Evolutionary conservation across 2,888 invertebrate genomes (phyloP).

Genomic region (Caenorhabditis sinica): DNA sequence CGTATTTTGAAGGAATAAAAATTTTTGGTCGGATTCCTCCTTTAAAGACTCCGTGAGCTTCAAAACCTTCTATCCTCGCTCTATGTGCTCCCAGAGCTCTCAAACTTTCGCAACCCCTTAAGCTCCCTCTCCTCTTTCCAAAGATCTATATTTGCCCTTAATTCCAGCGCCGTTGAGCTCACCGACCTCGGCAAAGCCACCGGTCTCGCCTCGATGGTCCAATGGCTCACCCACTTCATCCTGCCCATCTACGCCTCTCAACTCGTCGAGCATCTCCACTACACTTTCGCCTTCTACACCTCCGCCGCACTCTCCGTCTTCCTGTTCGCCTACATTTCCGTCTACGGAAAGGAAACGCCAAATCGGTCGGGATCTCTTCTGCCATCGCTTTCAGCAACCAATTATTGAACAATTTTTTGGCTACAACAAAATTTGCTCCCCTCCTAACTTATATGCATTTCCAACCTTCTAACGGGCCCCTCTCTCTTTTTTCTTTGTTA

Average conservation of each 20-base stretch:
- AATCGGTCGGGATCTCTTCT: conserved; percentile 79
- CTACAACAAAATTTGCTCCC: conserved; percentile 4
- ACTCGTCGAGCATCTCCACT: conserved; percentile 80
- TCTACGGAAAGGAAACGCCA: conserved; percentile 80
- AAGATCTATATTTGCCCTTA: neutral
- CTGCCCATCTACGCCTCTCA: conserved; percentile 83
- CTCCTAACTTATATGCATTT: conserved; percentile 35
- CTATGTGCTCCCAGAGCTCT: neutral
- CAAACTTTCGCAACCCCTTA: neutral
- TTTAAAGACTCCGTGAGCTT: too few relatives aligned
- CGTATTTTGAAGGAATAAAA: too few relatives aligned
- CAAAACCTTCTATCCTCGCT: too few relatives aligned
- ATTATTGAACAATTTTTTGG: conserved; percentile 51
- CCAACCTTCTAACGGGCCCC: conserved; percentile 48
- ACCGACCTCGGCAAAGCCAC: conserved; percentile 83
- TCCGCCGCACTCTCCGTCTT: conserved; percentile 75
- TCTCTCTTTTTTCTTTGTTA: conserved; percentile 29
- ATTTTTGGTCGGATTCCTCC: too few relatives aligned
- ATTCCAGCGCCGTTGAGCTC: conserved; percentile 80
- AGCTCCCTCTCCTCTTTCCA: neutral
- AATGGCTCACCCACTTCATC: conserved; percentile 83
- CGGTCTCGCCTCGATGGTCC: conserved; percentile 82
- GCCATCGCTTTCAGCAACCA: conserved; percentile 76
- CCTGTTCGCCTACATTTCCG: conserved; percentile 79
- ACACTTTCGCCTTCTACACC: conserved; percentile 84